A percentile compares a stretch with the other conserved stretches of the same genome.
Conservation (phyloP, 2,113 vertebrate genomes). For the Atrichornis clamosus region DNA sequence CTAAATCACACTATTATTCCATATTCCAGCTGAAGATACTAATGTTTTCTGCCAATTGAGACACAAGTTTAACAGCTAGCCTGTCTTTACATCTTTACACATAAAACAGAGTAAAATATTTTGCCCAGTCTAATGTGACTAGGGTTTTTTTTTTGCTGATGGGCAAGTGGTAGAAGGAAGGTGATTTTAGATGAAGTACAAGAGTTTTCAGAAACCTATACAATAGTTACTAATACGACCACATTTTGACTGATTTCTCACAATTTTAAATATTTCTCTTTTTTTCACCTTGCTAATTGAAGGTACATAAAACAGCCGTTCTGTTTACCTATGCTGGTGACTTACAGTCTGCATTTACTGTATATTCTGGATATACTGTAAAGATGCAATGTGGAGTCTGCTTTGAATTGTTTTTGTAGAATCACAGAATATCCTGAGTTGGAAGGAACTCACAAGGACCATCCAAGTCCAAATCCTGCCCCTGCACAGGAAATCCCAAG, state of each 20-base stretch:
- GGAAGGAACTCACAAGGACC: background rate
- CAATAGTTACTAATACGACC: background rate
- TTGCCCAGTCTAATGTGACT: background rate
- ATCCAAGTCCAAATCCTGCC: background rate
- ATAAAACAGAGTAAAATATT: background rate
- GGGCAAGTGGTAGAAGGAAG: background rate
- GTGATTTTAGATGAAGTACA: background rate
- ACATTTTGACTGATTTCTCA: background rate
- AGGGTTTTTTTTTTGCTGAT: background rate
- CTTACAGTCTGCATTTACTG: background rate
- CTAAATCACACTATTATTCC: background rate
- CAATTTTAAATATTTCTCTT: background rate
- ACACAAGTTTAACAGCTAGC: background rate
- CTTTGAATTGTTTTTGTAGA: background rate
- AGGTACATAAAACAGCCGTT: background rate
- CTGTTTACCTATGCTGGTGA: background rate
- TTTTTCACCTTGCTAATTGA: background rate
- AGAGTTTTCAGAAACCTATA: background rate
- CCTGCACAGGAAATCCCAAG: background rate
- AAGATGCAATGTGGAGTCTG: background rate
- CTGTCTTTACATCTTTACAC: background rate
- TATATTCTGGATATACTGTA: background rate
- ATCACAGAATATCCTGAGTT: background rate
- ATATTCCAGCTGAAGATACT: background rate
- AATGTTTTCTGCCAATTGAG: background rate